Conservation (phyloP, 2,113 vertebrate genomes). For the Catharus fuscescens region DNA sequence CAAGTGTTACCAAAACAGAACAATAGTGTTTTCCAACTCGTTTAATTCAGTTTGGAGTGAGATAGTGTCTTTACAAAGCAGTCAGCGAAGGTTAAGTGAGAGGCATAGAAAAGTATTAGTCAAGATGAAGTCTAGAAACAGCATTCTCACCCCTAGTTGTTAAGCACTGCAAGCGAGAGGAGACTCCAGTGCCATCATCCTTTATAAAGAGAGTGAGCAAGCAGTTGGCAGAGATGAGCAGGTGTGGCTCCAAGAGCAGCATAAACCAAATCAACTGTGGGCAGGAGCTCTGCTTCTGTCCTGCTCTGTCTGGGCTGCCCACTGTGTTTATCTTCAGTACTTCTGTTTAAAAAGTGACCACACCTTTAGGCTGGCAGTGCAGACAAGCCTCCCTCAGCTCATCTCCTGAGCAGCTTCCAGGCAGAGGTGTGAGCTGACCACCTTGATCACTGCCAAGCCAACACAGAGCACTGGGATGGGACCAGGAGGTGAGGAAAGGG, state of each 20-base stretch:
- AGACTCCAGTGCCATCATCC: background rate
- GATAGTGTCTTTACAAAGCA: background rate
- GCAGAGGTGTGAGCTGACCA: background rate
- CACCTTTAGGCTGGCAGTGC: background rate
- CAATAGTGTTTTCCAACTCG: background rate
- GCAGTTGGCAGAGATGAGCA: background rate
- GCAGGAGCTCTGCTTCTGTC: background rate
- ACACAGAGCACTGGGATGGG: background rate
- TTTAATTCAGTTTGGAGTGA: background rate
- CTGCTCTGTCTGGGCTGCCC: accelerated
- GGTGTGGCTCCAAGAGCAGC: background rate
- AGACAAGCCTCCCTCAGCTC: background rate
- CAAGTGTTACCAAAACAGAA: background rate
- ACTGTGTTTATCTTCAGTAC: background rate
- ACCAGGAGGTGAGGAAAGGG: background rate
- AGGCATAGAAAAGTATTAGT: background rate
- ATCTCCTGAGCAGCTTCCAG: background rate
- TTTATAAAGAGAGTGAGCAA: accelerated
- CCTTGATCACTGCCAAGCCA: background rate
- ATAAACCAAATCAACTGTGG: background rate
- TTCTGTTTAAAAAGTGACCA: background rate
- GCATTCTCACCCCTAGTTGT: background rate
- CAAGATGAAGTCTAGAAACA: background rate
- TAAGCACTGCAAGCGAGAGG: background rate
- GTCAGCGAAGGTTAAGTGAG: background rate